Percentiles rank a stretch among this genome's conserved stretches.
These are phyloP conservation scores for Acromyrmex charruanus DNA, from an alignment of 1,140 invertebrate species.

Conservation along the genomic window DNA sequence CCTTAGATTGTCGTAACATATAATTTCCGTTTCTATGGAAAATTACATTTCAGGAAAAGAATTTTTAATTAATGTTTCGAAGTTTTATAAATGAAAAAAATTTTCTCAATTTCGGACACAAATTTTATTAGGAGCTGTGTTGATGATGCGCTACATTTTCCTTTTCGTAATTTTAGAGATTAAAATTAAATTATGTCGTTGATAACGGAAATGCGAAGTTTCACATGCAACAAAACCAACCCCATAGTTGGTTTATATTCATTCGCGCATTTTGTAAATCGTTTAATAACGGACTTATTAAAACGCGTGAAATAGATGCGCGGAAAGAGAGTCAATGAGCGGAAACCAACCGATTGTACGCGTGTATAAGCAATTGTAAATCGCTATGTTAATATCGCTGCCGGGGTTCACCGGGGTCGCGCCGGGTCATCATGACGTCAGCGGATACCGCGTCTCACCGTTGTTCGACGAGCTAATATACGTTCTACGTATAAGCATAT, in stretches of 20 bases:
- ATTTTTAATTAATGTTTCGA: not conserved
- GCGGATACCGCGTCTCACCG: constrained; percentile 82
- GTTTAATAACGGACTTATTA: constrained; percentile 12
- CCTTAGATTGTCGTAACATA: constrained; percentile 35
- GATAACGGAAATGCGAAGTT: not conserved
- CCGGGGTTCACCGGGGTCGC: constrained; percentile 82
- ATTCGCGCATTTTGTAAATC: not conserved
- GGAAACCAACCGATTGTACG: constrained; percentile 49
- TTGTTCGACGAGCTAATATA: not conserved
- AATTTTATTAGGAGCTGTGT: not conserved
- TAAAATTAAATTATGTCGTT: not conserved
- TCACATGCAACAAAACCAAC: not conserved
- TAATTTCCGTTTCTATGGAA: constrained; percentile 16
- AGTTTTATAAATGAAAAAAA: not conserved
- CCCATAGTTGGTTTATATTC: not conserved
- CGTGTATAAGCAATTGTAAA: constrained; percentile 76
- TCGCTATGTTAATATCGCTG: constrained; percentile 79
- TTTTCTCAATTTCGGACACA: not conserved
- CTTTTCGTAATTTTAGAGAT: not conserved
- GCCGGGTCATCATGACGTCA: constrained; percentile 81
- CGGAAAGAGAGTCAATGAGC: constrained; percentile 39
- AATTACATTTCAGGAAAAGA: not conserved
- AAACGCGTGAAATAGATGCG: constrained; percentile 32
- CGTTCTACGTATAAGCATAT: not conserved
- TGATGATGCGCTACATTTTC: not conserved